These are phyloP conservation scores for Leucophenga maculata DNA, from an alignment of 2,888 invertebrate genomes.

Conservation along the genomic window DNA sequence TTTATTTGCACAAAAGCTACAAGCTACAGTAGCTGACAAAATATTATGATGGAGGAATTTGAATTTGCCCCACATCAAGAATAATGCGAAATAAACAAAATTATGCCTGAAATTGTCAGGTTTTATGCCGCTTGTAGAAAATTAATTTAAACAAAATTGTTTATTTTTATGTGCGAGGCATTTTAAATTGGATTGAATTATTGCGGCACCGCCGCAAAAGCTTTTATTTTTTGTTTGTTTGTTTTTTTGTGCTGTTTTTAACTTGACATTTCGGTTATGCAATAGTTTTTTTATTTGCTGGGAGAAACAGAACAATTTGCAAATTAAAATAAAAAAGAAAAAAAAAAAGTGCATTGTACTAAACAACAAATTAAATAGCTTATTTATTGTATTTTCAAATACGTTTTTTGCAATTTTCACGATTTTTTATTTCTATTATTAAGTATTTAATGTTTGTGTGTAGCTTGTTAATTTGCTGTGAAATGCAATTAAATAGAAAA, in stretches of 20 bases:
- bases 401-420: not conserved
- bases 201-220: not conserved
- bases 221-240: not conserved
- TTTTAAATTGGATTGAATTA: not conserved
- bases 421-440: conserved; percentile 28
- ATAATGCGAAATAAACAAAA: not conserved
- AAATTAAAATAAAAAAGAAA: conserved; percentile 6
- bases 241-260: not conserved
- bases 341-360: not conserved
- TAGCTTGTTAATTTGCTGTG: not conserved
- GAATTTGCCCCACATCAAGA: no score
- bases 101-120: not conserved
- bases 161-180: no score
- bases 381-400: not conserved
- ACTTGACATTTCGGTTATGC: conserved; percentile 5
- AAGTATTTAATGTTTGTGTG: no score
- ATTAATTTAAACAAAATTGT: not conserved
- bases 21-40: conserved; percentile 14
- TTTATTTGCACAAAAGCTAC: not conserved
- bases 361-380: not conserved
- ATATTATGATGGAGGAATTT: not conserved
- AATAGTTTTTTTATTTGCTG: not conserved
- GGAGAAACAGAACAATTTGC: conserved; percentile 13
- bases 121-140: conserved; percentile 1
- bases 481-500: not conserved